Evolutionary conservation across 1,140 invertebrate genomes (phyloP), one percentile per base, ranked within the genome.

Genomic region (Aplysia californica): DNA sequence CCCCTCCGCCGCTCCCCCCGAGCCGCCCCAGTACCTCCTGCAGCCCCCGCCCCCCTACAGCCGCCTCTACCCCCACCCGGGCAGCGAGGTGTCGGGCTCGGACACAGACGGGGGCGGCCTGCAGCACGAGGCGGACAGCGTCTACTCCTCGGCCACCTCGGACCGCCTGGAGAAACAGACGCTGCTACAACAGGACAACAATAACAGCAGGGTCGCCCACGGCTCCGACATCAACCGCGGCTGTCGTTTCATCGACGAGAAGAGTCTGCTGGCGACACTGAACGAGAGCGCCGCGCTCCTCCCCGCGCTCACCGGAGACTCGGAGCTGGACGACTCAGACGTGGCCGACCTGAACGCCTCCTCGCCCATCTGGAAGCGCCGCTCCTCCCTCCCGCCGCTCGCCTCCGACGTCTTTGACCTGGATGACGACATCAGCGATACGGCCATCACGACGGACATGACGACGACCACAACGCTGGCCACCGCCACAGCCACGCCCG

Each of bases 211-310:
- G n/a, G 44, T n/a, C 44, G n/a, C 10, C n/a, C 44, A 50, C 44
- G n/a, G 44, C n/a, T 10, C 10, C 36, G 83, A 85, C 26, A 75
- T 83, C 26, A 61, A 84, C 2, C 66, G 80, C 65, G 87, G 85
- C n/a, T 80, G 85, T 66, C 79, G 80, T 33, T 89, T 85, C 76
- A 89, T 89, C 35, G 87, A 89, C 58, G 86, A 87, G 56, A 84
- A 86, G 35, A 87, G 87, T 72, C 79, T 88, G 44, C 81, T 87
- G 75, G 83, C 83, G 10, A 66, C 66, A 64, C 89, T 91, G 59
- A 91, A 87, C 79, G 84, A 85, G 50, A 83, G 82, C 75, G 75
- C 84, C 2, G 82, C 81, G 67, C 73, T 86, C 0, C 79, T 85
- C 31, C 75, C 83, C 1, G 83, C 83, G 21, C 41, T 58, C 0